phyloP scores from a whole-genome alignment of 2,888 invertebrate species.

The Pilophorus perplexus region DNA sequence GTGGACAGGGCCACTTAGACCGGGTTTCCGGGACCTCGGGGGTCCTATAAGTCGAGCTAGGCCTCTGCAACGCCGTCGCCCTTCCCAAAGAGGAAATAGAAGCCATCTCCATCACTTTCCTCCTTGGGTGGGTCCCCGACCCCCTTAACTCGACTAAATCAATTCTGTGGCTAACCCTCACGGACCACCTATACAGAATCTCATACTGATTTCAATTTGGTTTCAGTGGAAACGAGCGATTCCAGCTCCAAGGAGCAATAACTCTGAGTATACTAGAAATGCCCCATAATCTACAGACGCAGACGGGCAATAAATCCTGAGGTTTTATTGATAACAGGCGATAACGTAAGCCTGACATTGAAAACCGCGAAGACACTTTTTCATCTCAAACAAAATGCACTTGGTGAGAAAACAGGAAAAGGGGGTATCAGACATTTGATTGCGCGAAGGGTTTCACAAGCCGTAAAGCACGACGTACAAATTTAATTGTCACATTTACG shows the following conservation, averaged over 20 bases:
- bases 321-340: too few relatives aligned
- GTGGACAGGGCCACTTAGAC: constrained; percentile 17
- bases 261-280: too few relatives aligned
- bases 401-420: too few relatives aligned
- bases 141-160: constrained; percentile 31
- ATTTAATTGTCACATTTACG: constrained; percentile 36
- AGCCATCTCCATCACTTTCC: constrained; percentile 18
- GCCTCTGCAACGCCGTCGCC: too few relatives aligned
- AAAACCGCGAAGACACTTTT: not conserved
- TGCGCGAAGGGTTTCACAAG: constrained; percentile 25
- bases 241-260: too few relatives aligned
- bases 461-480: constrained; percentile 30
- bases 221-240: too few relatives aligned
- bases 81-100: constrained; percentile 1
- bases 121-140: constrained; percentile 3
- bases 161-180: constrained; percentile 14
- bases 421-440: constrained; percentile 13
- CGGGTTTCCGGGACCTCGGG: constrained; percentile 14
- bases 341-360: constrained; percentile 9
- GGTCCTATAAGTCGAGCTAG: too few relatives aligned
- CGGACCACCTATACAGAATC: constrained; percentile 8
- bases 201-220: not conserved
- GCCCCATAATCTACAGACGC: too few relatives aligned
- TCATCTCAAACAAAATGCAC: too few relatives aligned
- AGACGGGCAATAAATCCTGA: too few relatives aligned